Evolutionary conservation across 2,113 vertebrate species (phyloP).

Genomic region (Mus musculus): GRCm39 chr4:102340501-102341000

Average conservation of each 20-base stretch:
- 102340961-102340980: background rate
- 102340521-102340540: background rate
- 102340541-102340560: background rate
- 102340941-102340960: background rate
- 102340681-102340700: conserved; percentile 57
- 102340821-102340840: conserved; percentile 77
- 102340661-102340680: background rate
- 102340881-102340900: conserved; percentile 52
- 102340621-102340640: background rate
- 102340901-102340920: conserved; percentile 12
- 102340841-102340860: conserved; percentile 48
- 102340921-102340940: background rate
- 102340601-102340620: background rate
- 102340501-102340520: conserved; percentile 29
- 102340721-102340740: conserved; percentile 69
- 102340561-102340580: background rate
- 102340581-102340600: background rate
- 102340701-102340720: conserved; percentile 67
- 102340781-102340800: conserved; percentile 42
- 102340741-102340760: conserved; percentile 72
- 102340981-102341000: too few species aligned
- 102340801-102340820: conserved; percentile 67
- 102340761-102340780: conserved; percentile 61
- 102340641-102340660: background rate
- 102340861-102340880: conserved; percentile 43